Base-by-base conservation (phyloP, 2,797 vertebrate genomes). In the Chelon labrosus region DNA sequence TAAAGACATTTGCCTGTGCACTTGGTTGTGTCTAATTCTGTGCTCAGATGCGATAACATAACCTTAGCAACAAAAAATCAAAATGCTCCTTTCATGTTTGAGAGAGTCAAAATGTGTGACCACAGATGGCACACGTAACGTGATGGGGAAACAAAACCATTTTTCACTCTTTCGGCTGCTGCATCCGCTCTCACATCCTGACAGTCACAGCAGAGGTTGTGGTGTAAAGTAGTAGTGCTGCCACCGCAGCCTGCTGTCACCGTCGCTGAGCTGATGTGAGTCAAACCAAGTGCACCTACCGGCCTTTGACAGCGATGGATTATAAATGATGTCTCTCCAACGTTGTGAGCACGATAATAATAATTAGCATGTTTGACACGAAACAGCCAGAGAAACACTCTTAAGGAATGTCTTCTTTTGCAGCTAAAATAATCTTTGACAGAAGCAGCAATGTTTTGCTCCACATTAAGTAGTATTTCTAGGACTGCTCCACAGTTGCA, bases 121-220 rank as follows among this genome's bases (percentile, higher is more conserved):
- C 54, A 49, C 81, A 76, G 68, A 65, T 0, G 58, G 47, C 42
- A 39, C 27, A 39, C 0, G 3, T 20, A 35, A 60, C 35, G 4
- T 1, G 9, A 73, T 31, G 10, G 39, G 46, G 58, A 64, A 55
- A 31, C 35, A 1, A 50, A 50, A 39, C 19, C 0, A 11, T 58
- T 56, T 46, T 55, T 62, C 31, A 13, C 51, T 67, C 27, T 42
- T 49, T 77, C 61, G 47, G 67, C 50, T 57, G 44, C 62, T 59
- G n/a, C 61, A 61, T 73, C 64, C 62, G 70, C 58, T 54, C 17
- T 62, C 76, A 65, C 55, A 49, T 54, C 16, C 47, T 67, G 73
- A 70, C 64, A 62, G 52, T 42, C 47, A 9, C 59, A 59, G 41
- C 17, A 41, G 39, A 67, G 52, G 25, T 62, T 65, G 20, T 16